Percentiles rank a stretch among this genome's conserved stretches.
Conservation (phyloP, 2,113 vertebrate species). For the Lampris incognitus region DNA sequence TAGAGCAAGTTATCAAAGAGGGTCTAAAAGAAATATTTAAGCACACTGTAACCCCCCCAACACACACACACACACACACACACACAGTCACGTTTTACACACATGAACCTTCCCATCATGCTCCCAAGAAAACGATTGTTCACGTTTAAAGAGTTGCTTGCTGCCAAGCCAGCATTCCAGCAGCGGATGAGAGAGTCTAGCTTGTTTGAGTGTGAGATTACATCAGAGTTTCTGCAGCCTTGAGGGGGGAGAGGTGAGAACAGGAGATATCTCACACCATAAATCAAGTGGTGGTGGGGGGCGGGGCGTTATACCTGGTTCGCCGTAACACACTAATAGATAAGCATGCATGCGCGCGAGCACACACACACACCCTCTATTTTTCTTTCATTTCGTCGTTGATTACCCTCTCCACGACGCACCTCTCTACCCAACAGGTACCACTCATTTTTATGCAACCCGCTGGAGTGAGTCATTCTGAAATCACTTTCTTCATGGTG, state of each 20-base stretch:
- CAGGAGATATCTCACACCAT: constrained; percentile 26
- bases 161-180: constrained; percentile 24
- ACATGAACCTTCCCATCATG: not conserved
- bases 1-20: no score
- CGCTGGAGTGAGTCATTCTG: no score
- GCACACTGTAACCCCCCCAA: no score
- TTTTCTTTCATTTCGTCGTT: no score
- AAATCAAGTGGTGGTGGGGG: constrained; percentile 27
- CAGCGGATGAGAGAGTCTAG: not conserved
- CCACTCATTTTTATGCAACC: no score
- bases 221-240: constrained; percentile 45
- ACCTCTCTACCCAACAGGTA: no score
- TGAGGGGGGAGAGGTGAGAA: constrained; percentile 33
- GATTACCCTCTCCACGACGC: no score
- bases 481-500: no score
- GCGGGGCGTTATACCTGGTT: constrained; percentile 19
- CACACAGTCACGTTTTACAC: not conserved
- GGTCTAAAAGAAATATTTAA: no score
- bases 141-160: constrained; percentile 10
- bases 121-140: not conserved
- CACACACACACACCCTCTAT: not conserved
- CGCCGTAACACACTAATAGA: not conserved
- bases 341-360: no score
- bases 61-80: no score
- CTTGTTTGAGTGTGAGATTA: constrained; percentile 50